Evolutionary conservation across 2,113 vertebrate genomes (phyloP).

Genomic region (Nibea coibor): DNA sequence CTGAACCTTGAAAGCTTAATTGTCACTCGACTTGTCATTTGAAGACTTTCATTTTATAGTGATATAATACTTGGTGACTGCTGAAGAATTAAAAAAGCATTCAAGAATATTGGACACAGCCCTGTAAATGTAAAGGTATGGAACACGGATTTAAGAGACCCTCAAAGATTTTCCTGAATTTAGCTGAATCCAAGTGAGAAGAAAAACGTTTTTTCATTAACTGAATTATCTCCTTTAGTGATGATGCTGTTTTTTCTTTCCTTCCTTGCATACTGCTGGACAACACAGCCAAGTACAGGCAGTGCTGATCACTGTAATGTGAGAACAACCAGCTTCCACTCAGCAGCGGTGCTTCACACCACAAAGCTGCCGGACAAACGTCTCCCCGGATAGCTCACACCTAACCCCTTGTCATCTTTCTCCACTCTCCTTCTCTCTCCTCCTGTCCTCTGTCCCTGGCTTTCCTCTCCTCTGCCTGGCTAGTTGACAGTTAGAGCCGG

Average conservation of each 20-base stretch:
- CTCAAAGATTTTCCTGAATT: not conserved
- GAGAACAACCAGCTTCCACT: conserved; percentile 51
- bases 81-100: conserved; percentile 41
- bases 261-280: not conserved
- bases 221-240: no score
- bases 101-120: conserved; percentile 11
- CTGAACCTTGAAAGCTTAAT: not conserved
- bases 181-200: not conserved
- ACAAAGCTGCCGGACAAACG: conserved; percentile 71
- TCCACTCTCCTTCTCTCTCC: conserved; percentile 34
- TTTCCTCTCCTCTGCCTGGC: conserved; percentile 57
- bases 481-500: conserved; percentile 78
- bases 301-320: conserved; percentile 33
- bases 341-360: conserved; percentile 48
- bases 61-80: not conserved
- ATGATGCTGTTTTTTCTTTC: not conserved
- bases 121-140: not conserved
- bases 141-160: not conserved
- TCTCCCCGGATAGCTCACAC: conserved; percentile 74
- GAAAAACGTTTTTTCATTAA: not conserved
- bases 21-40: not conserved
- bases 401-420: conserved; percentile 74
- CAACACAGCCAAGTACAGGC: not conserved
- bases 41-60: not conserved
- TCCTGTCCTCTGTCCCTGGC: conserved; percentile 28